These are phyloP conservation scores for Actinopyga echinites DNA, from an alignment of 53 echinoderm and acorn worm species.

Conservation along the genomic window DNA sequence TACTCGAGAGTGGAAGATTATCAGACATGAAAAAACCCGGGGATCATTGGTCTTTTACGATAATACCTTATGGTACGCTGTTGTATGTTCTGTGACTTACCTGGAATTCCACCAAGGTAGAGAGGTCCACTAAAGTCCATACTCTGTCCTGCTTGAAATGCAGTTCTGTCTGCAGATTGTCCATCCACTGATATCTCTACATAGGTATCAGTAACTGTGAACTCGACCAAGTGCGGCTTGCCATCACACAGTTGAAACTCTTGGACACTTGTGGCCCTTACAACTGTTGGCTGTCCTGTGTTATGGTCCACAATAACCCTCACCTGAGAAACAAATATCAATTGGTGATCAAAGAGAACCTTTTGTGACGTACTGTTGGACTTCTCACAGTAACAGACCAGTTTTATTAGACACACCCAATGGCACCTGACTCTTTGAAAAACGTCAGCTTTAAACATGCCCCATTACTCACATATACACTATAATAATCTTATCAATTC, in stretches of 20 bases:
- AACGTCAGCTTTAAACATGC: too few species aligned
- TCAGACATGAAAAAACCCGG: too few species aligned
- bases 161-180: conserved; percentile 43
- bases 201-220: conserved; percentile 37
- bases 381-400: background rate
- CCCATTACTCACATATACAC: too few species aligned
- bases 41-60: too few species aligned
- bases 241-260: conserved; percentile 80
- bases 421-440: background rate
- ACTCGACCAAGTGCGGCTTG: conserved; percentile 58
- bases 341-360: background rate
- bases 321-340: conserved; percentile 49
- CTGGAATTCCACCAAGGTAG: conserved; percentile 80
- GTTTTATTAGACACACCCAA: background rate
- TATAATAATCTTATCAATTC: too few species aligned
- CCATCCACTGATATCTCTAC: conserved; percentile 69
- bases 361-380: background rate
- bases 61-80: too few species aligned
- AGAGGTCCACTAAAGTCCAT: conserved; percentile 43
- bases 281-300: conserved; percentile 57
- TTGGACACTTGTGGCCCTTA: conserved; percentile 66
- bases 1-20: too few species aligned
- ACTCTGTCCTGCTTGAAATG: conserved; percentile 43
- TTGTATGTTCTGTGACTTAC: conserved; percentile 40
- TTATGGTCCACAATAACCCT: conserved; percentile 75